Conservation (phyloP, 2,113 vertebrate species). For the Micronisus gabar region DNA sequence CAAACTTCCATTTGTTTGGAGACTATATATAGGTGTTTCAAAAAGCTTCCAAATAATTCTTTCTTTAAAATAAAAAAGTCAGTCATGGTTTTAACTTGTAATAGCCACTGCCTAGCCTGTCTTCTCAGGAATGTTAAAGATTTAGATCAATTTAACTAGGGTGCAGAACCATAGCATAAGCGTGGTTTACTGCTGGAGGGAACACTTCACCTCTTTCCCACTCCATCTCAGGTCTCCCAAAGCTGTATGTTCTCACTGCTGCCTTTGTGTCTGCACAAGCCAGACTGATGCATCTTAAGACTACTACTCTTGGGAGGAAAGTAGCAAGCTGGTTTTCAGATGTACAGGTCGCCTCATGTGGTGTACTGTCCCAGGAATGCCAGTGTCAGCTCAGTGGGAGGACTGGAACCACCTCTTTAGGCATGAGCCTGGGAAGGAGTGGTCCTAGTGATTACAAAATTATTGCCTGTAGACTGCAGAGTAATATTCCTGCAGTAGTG, state of each 20-base stretch:
- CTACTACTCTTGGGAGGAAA: background rate
- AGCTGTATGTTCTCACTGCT: accelerated
- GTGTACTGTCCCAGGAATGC: background rate
- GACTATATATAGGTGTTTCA: background rate
- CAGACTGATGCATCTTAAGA: background rate
- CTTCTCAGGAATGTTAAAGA: background rate
- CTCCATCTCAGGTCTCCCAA: background rate
- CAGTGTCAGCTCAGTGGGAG: background rate
- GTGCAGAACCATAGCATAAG: accelerated
- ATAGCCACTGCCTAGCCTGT: background rate
- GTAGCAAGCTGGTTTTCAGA: background rate
- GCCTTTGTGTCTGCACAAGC: background rate
- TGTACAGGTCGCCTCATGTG: background rate
- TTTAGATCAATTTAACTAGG: background rate
- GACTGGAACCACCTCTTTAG: background rate
- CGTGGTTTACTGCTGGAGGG: background rate
- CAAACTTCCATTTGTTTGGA: background rate
- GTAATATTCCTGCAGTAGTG: background rate
- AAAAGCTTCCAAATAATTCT: background rate
- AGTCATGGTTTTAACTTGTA: background rate
- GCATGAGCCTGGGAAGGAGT: background rate
- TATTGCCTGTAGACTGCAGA: background rate
- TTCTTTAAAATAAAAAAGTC: background rate
- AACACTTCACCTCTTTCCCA: background rate
- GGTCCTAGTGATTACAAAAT: background rate